Conservation (phyloP, 2,113 vertebrate species). For the Mesitornis unicolor region DNA sequence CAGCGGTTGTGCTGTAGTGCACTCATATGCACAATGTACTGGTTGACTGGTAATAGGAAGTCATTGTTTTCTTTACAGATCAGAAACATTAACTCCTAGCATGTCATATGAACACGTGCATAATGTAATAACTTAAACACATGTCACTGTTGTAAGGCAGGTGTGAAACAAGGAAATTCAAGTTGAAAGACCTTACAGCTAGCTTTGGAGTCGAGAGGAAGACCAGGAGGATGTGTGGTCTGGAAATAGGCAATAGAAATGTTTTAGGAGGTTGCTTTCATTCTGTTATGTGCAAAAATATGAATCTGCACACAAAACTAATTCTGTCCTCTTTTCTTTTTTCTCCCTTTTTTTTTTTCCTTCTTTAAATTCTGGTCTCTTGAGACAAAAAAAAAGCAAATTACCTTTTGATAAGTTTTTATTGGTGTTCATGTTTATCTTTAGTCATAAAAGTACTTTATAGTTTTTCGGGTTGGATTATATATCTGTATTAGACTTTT, state of each 20-base stretch:
- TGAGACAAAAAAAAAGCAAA: accelerated
- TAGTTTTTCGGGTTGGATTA: background rate
- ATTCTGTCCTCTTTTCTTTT: background rate
- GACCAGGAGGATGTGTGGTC: background rate
- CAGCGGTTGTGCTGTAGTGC: background rate
- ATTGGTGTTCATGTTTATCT: background rate
- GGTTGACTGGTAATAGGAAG: constrained; percentile 15
- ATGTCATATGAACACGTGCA: background rate
- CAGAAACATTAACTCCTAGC: constrained; percentile 16
- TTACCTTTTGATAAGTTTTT: background rate
- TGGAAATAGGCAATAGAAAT: background rate
- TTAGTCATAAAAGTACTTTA: background rate
- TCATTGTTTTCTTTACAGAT: constrained; percentile 31
- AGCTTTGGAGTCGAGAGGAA: background rate
- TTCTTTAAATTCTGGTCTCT: background rate
- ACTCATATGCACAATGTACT: background rate
- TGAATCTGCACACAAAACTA: background rate
- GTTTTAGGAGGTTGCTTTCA: background rate
- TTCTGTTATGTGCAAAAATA: background rate
- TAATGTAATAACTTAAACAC: constrained; percentile 12
- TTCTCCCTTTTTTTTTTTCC: background rate
- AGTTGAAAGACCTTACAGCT: background rate
- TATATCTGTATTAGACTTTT: background rate
- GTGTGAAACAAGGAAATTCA: background rate
- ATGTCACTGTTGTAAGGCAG: background rate